Percentiles rank a stretch among this genome's conserved stretches.
Evolutionary conservation across 2,113 vertebrate genomes (phyloP).

Genomic region (Istiophorus platypterus): DNA sequence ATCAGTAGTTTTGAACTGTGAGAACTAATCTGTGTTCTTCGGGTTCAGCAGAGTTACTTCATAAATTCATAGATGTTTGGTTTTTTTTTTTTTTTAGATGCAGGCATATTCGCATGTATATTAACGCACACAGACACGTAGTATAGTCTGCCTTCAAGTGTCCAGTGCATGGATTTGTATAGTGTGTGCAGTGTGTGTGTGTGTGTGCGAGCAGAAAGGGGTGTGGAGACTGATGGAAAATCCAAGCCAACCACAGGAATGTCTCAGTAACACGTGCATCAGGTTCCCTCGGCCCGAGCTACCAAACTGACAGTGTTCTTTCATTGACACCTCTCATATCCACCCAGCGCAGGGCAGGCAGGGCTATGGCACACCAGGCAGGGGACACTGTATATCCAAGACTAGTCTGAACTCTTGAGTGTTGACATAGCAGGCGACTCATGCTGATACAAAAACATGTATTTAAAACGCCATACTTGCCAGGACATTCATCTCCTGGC

Average conservation of each 20-base stretch:
- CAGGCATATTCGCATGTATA: background rate
- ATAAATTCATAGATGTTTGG: background rate
- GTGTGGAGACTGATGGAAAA: slow-evolving; percentile 69
- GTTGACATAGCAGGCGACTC: slow-evolving; percentile 39
- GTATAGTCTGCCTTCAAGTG: slow-evolving; percentile 21
- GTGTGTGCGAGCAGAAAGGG: slow-evolving; percentile 57
- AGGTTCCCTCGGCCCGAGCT: slow-evolving; percentile 41
- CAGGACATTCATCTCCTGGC: slow-evolving; percentile 13
- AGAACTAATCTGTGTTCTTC: background rate
- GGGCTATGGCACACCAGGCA: slow-evolving; percentile 50
- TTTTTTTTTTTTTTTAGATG: too few species aligned
- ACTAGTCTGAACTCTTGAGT: slow-evolving; percentile 13
- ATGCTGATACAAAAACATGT: slow-evolving; percentile 16
- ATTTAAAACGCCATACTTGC: slow-evolving; percentile 5
- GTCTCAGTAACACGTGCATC: slow-evolving; percentile 74
- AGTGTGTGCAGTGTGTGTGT: slow-evolving; percentile 37
- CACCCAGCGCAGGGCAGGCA: slow-evolving; percentile 35
- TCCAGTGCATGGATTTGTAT: slow-evolving; percentile 51
- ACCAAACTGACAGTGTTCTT: slow-evolving; percentile 71
- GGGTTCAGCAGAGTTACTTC: background rate
- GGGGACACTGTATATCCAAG: slow-evolving; percentile 20
- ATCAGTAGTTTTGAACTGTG: slow-evolving; percentile 17
- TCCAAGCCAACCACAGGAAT: slow-evolving; percentile 76
- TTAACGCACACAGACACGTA: background rate
- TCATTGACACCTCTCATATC: slow-evolving; percentile 66